A percentile compares a stretch with the other conserved stretches of the same genome.
These are phyloP conservation scores for Formica exsecta DNA, from an alignment of 1,140 invertebrate genomes.

Conservation along the genomic window DNA sequence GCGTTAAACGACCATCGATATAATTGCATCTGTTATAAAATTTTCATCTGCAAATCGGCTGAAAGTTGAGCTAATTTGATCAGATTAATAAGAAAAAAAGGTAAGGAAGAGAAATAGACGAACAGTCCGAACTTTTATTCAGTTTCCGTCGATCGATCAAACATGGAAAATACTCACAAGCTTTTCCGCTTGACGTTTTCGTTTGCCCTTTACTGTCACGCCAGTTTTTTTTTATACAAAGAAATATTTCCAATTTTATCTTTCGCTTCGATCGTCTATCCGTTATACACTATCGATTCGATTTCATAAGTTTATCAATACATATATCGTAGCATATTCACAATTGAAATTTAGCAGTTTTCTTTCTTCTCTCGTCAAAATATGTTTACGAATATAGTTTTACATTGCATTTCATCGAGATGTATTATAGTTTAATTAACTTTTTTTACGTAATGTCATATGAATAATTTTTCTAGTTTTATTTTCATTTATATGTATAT, in stretches of 20 bases:
- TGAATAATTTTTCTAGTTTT: not conserved
- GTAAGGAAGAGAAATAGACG: not conserved
- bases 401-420: not conserved
- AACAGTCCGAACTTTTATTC: conserved; percentile 1
- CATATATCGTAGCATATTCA: not conserved
- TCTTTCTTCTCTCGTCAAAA: not conserved
- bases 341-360: not conserved
- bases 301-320: conserved; percentile 26
- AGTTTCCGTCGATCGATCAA: conserved; percentile 34
- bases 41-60: not conserved
- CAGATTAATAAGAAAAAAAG: conserved; percentile 20
- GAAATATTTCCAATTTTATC: conserved; percentile 51
- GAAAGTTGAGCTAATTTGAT: not conserved
- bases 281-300: conserved; percentile 32
- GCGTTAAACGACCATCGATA: not conserved
- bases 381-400: not conserved
- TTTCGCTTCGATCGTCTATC: not conserved
- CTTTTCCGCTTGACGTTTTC: conserved; percentile 24
- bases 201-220: conserved; percentile 16
- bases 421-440: not conserved
- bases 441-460: not conserved
- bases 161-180: conserved; percentile 31
- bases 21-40: not conserved
- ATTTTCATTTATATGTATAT: not conserved
- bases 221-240: conserved; percentile 19